Percentiles rank a stretch among this genome's conserved stretches.
Evolutionary conservation across 2,888 invertebrate genomes (phyloP).

Genomic region (Heliconius cydno): DNA sequence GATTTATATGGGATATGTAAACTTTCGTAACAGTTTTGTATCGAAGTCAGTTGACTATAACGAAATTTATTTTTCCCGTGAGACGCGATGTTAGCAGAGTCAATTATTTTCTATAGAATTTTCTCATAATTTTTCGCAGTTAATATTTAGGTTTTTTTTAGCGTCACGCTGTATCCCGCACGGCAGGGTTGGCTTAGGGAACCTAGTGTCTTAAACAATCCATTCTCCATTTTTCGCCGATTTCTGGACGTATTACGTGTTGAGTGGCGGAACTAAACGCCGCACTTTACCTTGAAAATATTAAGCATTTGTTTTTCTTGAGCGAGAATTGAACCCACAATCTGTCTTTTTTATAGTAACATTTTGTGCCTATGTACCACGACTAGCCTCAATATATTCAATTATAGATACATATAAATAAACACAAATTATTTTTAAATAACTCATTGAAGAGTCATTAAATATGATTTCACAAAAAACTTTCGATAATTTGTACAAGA

Average conservation of each 20-base stretch:
- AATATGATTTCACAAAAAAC: not conserved
- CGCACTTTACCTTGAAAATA: too few species aligned
- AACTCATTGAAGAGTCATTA: not conserved
- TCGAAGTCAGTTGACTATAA: not conserved
- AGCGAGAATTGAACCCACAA: too few species aligned
- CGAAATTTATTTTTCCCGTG: not conserved
- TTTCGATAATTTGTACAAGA: not conserved
- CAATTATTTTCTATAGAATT: not conserved
- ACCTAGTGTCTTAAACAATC: too few species aligned
- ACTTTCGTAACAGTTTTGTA: conserved; percentile 27
- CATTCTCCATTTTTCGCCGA: too few species aligned
- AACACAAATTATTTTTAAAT: not conserved
- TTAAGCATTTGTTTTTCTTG: too few species aligned
- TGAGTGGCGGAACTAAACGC: too few species aligned
- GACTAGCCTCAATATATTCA: too few species aligned
- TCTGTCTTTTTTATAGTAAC: too few species aligned
- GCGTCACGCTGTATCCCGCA: too few species aligned
- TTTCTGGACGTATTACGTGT: too few species aligned
- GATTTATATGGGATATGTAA: conserved; percentile 38
- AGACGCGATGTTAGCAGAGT: not conserved
- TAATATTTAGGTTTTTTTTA: not conserved
- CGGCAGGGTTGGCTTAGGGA: too few species aligned
- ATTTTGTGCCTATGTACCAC: too few species aligned
- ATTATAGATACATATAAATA: not conserved
- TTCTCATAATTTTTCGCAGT: not conserved